Evolutionary conservation across 2,888 invertebrate species (phyloP), one percentile per base, ranked within the genome.

Genomic region (Spodoptera littoralis): DNA sequence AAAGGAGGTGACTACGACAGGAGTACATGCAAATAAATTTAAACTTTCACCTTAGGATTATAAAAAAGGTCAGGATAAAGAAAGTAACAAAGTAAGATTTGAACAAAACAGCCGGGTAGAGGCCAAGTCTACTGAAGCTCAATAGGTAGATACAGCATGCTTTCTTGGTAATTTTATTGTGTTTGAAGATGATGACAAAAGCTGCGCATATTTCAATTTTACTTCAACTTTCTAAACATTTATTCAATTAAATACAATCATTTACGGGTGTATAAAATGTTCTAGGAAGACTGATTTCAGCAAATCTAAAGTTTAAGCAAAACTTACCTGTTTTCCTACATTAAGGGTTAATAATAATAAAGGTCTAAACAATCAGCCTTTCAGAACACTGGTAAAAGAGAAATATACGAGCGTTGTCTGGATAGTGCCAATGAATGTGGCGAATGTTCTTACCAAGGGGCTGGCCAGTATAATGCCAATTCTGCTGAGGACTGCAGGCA

Each of bases 381-480:
- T 56, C 62, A 52, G 58, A 68, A 65, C 12, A 47, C 22, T 54
- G 64, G 73, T 80, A 76, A 77, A 82, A 83, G 82, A 87, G 86
- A 91, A 92, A 90, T 89, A 91, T 87, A 88, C 84, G 88, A 90
- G 88, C 84, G 74, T 95, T 86, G 77, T 87, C 86, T 70, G 89
- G 92, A 91, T 85, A 84, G 92, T 93, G 94, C 93, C 94, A 91
- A 90, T 93, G 93, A 88, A 87, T 84, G 89, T 84, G 93, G 94
- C 94, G 91, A 90, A 91, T 87, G 83, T 92, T 93, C 98, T 98
- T 98, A 98, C 98, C 98, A 98, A 96, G 95, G 98, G 98, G 96
- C 97, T 98, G 97, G 98, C 98, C 97, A 98, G 97, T 96, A 98
- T 97, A 95, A 98, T 97, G 97, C 98, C 98, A 97, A 98, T 98